Evolutionary conservation across 2,888 invertebrate genomes (phyloP).

Genomic region (Macrosoma leucophasiata): DNA sequence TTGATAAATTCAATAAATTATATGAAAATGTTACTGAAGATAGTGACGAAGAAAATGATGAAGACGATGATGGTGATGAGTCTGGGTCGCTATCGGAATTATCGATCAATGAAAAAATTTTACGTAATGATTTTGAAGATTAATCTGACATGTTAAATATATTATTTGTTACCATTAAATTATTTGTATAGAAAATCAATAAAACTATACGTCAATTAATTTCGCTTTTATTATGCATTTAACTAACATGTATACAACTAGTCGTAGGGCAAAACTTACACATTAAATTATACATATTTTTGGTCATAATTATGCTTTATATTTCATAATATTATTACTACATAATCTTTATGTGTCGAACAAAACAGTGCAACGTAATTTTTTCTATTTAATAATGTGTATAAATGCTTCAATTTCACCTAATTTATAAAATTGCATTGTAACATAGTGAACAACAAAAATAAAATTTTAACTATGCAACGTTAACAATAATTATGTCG

Average conservation of each 20-base stretch:
- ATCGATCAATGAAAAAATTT: no score
- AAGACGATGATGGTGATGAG: constrained; percentile 10
- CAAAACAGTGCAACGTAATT: constrained; percentile 8
- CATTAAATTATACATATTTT: constrained; percentile 10
- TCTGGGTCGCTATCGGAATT: no score
- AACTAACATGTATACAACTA: constrained; percentile 26
- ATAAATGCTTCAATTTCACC: constrained; percentile 12
- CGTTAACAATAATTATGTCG: constrained; percentile 3
- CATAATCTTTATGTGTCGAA: constrained; percentile 5
- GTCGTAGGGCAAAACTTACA: constrained; percentile 16
- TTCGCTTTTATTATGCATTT: no score
- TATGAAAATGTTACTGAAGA: no score
- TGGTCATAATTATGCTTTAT: constrained; percentile 16
- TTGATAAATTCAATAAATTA: no score
- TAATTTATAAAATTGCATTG: constrained; percentile 9
- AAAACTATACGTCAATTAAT: no score
- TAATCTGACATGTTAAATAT: no score
- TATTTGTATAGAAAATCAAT: no score
- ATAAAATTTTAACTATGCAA: constrained; percentile 14
- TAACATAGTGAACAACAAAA: constrained; percentile 8
- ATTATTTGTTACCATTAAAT: no score
- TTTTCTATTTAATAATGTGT: constrained; percentile 8
- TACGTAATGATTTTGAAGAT: no score
- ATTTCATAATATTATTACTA: constrained; percentile 9
- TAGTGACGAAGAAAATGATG: no score